phyloP scores from a whole-genome alignment of 2,113 vertebrate species.

The Speoplatyrhinus poulsoni region DNA sequence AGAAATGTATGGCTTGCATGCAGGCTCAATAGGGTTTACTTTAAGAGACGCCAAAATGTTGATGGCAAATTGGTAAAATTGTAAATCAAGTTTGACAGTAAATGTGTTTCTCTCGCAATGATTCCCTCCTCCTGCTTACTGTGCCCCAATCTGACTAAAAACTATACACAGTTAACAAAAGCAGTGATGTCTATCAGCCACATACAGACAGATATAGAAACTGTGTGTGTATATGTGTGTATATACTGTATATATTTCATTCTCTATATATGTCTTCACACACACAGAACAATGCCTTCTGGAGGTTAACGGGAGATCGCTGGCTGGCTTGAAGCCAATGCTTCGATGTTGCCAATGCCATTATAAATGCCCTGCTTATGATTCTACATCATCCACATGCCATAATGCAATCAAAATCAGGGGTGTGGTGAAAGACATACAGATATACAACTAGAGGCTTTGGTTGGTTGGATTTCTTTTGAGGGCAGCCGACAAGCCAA shows the following conservation, averaged over 20 bases:
- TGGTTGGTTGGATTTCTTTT: neutral
- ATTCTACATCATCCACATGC: neutral
- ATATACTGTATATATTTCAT: slow-evolving; percentile 28
- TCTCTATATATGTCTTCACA: slow-evolving; percentile 35
- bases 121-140: slow-evolving; percentile 29
- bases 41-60: no score
- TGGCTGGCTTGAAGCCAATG: neutral
- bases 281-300: slow-evolving; percentile 16
- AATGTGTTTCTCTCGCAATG: slow-evolving; percentile 24
- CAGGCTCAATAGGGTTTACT: no score
- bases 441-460: neutral
- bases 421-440: neutral
- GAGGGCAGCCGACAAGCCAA: neutral
- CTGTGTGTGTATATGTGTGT: slow-evolving; percentile 27
- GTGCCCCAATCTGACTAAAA: slow-evolving; percentile 27
- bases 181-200: slow-evolving; percentile 14
- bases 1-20: no score
- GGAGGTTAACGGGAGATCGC: slow-evolving; percentile 21
- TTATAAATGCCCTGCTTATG: neutral
- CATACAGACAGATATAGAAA: slow-evolving; percentile 21
- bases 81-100: no score
- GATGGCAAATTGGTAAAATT: no score
- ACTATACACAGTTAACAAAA: slow-evolving; percentile 32
- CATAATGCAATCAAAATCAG: neutral
- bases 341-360: neutral